These are phyloP conservation scores for Lasioglossum malachurum DNA, from an alignment of 2,888 invertebrate species.

Conservation along the genomic window DNA sequence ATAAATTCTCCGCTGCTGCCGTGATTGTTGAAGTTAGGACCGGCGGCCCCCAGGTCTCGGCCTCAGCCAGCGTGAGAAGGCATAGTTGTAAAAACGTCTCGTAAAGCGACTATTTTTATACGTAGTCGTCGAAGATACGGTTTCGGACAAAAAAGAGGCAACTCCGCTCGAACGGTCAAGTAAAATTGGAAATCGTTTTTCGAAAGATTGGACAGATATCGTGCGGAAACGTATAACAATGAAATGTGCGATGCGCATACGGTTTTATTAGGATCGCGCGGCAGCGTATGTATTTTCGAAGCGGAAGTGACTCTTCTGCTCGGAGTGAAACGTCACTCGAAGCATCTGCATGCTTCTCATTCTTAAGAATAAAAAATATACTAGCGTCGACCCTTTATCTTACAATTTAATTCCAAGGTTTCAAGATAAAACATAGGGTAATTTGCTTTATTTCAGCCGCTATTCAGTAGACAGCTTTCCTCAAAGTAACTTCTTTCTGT, in stretches of 20 bases:
- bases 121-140: constrained; percentile 17
- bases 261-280: not conserved
- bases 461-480: too few species aligned
- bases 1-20: constrained; percentile 29
- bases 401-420: not conserved
- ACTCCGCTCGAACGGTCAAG: not conserved
- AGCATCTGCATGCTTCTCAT: not conserved
- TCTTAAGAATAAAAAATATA: not conserved
- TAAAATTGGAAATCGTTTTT: not conserved
- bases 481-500: too few species aligned
- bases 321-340: not conserved
- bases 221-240: not conserved
- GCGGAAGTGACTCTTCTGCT: not conserved
- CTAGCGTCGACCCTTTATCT: not conserved
- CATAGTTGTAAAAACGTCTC: constrained; percentile 32
- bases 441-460: not conserved
- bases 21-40: constrained; percentile 6
- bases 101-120: constrained; percentile 26
- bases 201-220: not conserved
- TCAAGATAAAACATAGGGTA: not conserved
- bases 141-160: not conserved
- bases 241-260: not conserved
- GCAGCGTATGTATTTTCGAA: not conserved
- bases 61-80: constrained; percentile 6
- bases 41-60: not conserved